Evolutionary conservation across 2,888 invertebrate genomes (phyloP), one percentile per base, ranked within the genome.

Genomic region (Apotomis capreana): DNA sequence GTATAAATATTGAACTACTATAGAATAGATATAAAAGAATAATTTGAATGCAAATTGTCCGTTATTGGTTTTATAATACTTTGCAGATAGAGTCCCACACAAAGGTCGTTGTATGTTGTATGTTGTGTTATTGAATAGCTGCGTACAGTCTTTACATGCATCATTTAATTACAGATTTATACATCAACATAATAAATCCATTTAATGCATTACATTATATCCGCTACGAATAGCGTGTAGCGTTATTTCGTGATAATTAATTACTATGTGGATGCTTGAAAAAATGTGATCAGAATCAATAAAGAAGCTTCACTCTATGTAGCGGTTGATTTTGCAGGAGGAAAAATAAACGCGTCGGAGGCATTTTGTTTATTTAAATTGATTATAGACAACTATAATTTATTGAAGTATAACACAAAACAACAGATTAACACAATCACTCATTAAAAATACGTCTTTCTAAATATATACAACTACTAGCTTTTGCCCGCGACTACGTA

Each of bases 261-360:
- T 26, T 26, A 46, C 54, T 49, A 60, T 44, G 12, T 60, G 40
- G 5, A 58, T 58, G 67, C 49, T 10, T 46, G 15, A 55, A 40
- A 65, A 54, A 49, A 70, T 65, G 60, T 60, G 49, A 70, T 70
- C 49, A 15, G 70, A 70, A 70, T 70, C 57, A 63, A 62, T 62
- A 58, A 69, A n/a, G 46, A 55, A 9, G 26, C 63, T 15, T 58
- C 57, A n/a, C 9, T 69, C 9, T 15, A 57, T 49, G 40, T 58
- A 62, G 37, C 10, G 37, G 62, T 15, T 51, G 49, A 40, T 63
- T 62, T 51, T 49, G 6, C 40, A 10, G 9, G 0, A 49, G 9
- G 49, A 9, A 49, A 9, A 49, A 49, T 9, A 26, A 26, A 26
- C 26, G 26, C 26, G 26, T 26, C 26, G 2, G 26, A 26, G 26